Percentiles rank a stretch among this genome's conserved stretches.
Conservation (phyloP, 1,140 invertebrate species). For the Colletes latitarsis region DNA sequence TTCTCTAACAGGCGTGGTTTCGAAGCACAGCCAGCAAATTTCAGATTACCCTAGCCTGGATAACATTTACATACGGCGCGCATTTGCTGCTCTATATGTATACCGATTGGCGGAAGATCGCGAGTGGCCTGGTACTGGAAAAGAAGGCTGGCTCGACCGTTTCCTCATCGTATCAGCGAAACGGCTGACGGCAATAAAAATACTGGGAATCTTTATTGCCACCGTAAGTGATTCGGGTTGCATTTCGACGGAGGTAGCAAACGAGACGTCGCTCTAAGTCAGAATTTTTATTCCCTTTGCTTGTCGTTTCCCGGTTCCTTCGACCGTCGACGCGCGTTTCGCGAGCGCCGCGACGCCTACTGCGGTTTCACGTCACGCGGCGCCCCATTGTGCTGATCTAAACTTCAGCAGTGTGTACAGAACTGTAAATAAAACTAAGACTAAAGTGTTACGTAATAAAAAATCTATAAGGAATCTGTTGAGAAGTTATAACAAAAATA, state of each 20-base stretch:
- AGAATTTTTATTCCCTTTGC: conserved; percentile 20
- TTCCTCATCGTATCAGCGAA: neutral
- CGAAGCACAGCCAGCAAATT: conserved; percentile 68
- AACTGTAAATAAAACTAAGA: too few relatives aligned
- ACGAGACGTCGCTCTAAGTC: neutral
- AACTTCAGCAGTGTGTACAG: too few relatives aligned
- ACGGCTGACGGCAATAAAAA: conserved; percentile 47
- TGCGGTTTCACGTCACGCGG: too few relatives aligned
- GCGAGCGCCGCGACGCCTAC: neutral
- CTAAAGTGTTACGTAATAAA: too few relatives aligned
- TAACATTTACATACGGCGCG: conserved; percentile 76
- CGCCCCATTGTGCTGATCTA: too few relatives aligned
- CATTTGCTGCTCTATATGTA: conserved; percentile 63
- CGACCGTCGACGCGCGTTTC: neutral
- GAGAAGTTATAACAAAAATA: too few relatives aligned
- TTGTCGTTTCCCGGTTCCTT: neutral
- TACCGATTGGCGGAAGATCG: neutral
- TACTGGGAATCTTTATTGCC: conserved; percentile 62
- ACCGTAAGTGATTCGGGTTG: conserved; percentile 49
- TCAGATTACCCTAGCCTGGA: conserved; percentile 73
- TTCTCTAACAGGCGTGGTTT: conserved; percentile 30
- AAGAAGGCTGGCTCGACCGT: neutral
- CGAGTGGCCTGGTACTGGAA: neutral
- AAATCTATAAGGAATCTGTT: too few relatives aligned
- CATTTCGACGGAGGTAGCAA: neutral